Evolutionary conservation across 2,888 invertebrate species (phyloP), one percentile per base, ranked within the genome.

Genomic region (Tyria jacobaeae): DNA sequence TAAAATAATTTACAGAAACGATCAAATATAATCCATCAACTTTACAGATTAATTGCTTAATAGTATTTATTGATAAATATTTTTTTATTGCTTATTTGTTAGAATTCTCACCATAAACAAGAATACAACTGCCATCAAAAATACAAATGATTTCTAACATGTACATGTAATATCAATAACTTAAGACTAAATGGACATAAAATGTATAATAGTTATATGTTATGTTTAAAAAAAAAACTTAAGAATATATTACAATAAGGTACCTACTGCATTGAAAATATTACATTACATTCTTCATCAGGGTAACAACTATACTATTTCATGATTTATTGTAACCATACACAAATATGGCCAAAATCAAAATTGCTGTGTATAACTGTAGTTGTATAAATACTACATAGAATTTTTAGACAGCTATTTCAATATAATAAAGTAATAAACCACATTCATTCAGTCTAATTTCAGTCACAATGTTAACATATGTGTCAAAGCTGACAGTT

Each of bases 361-460:
- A 34, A 60, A 55, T 55, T 34, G 49, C 51, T 59, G 60, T 44
- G 24, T 53, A 57, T 15, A 50, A 60, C 44, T 63, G 41, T 25
- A 49, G 25, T 53, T 48, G 39, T 60, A 56, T 21, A 44, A 48
- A 55, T 44, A 54, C 56, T 37, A 52, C 53, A 25, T 63, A 60
- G 56, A n/a, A 48, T 62, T 31, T 48, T 50, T 58, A 31, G 56
- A 62, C 48, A 55, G 65, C 63, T 64, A 57, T 64, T 39, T 62
- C 56, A 66, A 68, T n/a, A n/a, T n/a, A n/a, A n/a, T n/a, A n/a
- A n/a, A n/a, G n/a, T n/a, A n/a, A n/a, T 41, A 55, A 35, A 62
- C 66, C 54, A 62, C 64, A 60, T 53, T 60, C 64, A 66, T 70
- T 78, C 77, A 78, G 78, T 78, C 78, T 78, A 73, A 68, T 60